These are phyloP conservation scores for Girardinus metallicus DNA, from an alignment of 2,797 vertebrate species.

Conservation along the genomic window DNA sequence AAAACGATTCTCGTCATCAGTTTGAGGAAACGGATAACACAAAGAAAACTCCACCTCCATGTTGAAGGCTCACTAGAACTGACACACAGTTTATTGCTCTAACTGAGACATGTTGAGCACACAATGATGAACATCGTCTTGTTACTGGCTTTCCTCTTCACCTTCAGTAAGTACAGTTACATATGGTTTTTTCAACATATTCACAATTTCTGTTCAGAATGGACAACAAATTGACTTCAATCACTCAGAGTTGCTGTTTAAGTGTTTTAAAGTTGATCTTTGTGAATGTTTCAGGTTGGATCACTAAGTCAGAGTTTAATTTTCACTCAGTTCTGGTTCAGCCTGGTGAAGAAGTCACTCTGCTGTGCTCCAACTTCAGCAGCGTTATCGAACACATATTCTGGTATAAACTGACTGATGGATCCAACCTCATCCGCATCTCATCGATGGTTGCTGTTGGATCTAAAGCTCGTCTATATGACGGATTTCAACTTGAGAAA, in stretches of 20 bases:
- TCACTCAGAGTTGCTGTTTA: neutral
- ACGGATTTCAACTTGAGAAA: neutral
- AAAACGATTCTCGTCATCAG: neutral
- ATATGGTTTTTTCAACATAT: neutral
- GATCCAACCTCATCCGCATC: neutral
- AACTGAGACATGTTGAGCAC: neutral
- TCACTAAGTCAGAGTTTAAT: neutral
- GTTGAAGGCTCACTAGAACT: too few species aligned
- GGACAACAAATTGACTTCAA: neutral
- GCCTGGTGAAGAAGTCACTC: neutral
- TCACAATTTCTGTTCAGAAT: neutral
- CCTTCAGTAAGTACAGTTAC: neutral
- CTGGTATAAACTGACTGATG: neutral
- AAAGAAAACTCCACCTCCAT: too few species aligned
- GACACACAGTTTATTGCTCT: neutral
- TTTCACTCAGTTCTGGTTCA: neutral
- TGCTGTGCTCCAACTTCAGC: neutral
- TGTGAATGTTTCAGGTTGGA: conserved; percentile 1
- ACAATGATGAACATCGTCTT: neutral
- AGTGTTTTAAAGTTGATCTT: neutral
- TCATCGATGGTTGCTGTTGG: rapidly evolving
- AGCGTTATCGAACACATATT: rapidly evolving
- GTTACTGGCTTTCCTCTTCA: neutral
- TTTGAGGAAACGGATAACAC: too few species aligned
- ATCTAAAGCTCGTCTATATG: neutral